Evolutionary conservation across 2,888 invertebrate genomes (phyloP).

Genomic region (Tipula confusa): DNA sequence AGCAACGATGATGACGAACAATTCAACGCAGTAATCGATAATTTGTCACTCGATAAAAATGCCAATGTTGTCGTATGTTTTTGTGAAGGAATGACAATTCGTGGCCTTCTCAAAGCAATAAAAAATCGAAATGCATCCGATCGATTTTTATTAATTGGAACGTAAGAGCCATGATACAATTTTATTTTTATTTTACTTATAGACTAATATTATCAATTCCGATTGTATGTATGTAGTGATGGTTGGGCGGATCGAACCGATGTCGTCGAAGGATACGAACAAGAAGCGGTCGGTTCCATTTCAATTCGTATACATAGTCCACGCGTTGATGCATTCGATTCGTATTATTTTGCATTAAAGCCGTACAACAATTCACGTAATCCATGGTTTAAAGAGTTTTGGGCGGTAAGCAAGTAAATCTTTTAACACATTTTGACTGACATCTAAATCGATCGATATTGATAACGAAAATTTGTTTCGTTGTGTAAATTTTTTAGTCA

Average conservation of each 20-base stretch:
- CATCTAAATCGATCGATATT: not conserved
- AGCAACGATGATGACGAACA: conserved; percentile 56
- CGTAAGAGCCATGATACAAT: not conserved
- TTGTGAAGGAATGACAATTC: conserved; percentile 71
- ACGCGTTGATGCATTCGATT: conserved; percentile 59
- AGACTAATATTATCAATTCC: not conserved
- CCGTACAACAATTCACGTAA: conserved; percentile 62
- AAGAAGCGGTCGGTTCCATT: conserved; percentile 64
- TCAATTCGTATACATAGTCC: conserved; percentile 73
- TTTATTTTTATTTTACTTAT: no score
- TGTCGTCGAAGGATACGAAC: conserved; percentile 64
- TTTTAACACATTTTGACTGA: not conserved
- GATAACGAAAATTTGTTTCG: not conserved
- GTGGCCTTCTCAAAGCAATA: conserved; percentile 60
- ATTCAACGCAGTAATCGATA: conserved; percentile 55
- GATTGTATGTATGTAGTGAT: conserved; percentile 51
- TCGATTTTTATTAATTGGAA: conserved; percentile 62
- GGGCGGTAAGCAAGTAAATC: conserved; percentile 52
- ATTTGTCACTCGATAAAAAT: conserved; percentile 54
- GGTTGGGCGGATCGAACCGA: conserved; percentile 73
- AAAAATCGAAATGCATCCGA: conserved; percentile 55
- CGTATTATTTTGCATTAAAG: conserved; percentile 62
- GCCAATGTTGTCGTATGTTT: conserved; percentile 69
- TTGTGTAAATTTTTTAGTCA: not conserved
- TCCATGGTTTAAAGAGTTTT: conserved; percentile 70